Base-by-base conservation (phyloP, 2,113 vertebrate species). In the Trematomus loennbergii region DNA sequence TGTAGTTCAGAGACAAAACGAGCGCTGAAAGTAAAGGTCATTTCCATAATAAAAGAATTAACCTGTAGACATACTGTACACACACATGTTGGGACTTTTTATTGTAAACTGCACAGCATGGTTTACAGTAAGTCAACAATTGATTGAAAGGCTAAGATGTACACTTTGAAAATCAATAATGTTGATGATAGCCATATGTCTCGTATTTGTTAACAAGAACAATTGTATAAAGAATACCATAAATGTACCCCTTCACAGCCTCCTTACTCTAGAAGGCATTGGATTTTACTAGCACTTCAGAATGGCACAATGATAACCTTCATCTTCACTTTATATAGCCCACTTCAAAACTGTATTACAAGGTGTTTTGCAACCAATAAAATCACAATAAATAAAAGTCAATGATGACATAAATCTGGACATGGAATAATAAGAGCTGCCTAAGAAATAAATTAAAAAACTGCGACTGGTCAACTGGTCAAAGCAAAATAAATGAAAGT, bases 401-500 rank as follows among this genome's bases (percentile, higher is more conserved):
- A 48, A 63, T 65, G 20, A 29, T 67, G 61, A 53, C 61, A 50
- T 29, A 73, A 62, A 61, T 60, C 33, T 52, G 43, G 72, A 64
- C 53, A n/a, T 80, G n/a, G 60, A 79, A 85, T 78, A 63, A 49
- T 33, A 17, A 43, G 1, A 1, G n/a, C 18, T 58, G 58, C 22
- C 13, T 29, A 17, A 54, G 18, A 65, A 48, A 65, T 20, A 71
- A 40, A 67, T 53, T 29, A 67, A 63, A 63, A 20, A 40, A 40
- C 10, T 6, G 18, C 33, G 36, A 40, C 17, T 48, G 61, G 33
- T 72, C 22, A 74, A 43, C 69, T n/a, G 36, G 20, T 73, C 53
- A 81, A 46, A 45, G 40, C 12, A 43, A 79, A 72, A 79, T 12
- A 10, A 71, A 81, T 25, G 20, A 61, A 82, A 69, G 15, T 25